A percentile compares a stretch with the other conserved stretches of the same genome.
These are phyloP conservation scores for Oreonectes daqikongensis DNA, from an alignment of 2,797 vertebrate genomes.

Conservation along the genomic window DNA sequence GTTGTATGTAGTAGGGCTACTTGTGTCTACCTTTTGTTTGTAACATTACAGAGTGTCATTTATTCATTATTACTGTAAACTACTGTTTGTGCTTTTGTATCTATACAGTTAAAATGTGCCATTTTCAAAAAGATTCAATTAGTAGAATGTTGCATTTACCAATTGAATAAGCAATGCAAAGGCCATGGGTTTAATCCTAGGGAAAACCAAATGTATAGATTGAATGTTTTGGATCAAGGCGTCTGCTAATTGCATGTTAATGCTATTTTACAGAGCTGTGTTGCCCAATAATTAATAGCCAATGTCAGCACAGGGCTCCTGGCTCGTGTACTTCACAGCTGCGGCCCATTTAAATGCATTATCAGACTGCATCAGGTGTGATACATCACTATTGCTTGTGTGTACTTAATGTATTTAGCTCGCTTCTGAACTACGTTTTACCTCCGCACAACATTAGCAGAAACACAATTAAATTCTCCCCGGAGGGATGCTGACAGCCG, in stretches of 20 bases:
- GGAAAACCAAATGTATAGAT: too few species aligned
- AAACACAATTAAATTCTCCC: slow-evolving; percentile 54
- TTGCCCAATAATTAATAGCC: slow-evolving; percentile 31
- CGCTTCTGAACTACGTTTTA: slow-evolving; percentile 33
- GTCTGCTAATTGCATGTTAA: too few species aligned
- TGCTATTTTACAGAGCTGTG: slow-evolving; percentile 6
- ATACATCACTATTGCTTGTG: slow-evolving; percentile 41
- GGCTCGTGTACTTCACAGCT: slow-evolving; percentile 44
- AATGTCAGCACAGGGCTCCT: slow-evolving; percentile 32
- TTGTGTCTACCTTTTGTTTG: not conserved
- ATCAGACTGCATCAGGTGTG: slow-evolving; percentile 63
- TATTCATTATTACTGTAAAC: not conserved
- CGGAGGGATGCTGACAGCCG: slow-evolving; percentile 57
- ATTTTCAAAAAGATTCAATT: not conserved
- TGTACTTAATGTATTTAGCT: slow-evolving; percentile 44
- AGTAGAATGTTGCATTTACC: too few species aligned
- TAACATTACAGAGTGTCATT: not conserved
- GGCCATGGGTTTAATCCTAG: too few species aligned
- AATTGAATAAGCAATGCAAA: too few species aligned
- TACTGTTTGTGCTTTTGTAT: not conserved
- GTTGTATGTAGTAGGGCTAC: too few species aligned
- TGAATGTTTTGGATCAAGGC: not conserved
- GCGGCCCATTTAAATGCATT: slow-evolving; percentile 45
- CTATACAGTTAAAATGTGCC: not conserved
- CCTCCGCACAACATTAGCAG: slow-evolving; percentile 28